Evolutionary conservation across 2,888 invertebrate species (phyloP).

Genomic region (Synergus japonicus): DNA sequence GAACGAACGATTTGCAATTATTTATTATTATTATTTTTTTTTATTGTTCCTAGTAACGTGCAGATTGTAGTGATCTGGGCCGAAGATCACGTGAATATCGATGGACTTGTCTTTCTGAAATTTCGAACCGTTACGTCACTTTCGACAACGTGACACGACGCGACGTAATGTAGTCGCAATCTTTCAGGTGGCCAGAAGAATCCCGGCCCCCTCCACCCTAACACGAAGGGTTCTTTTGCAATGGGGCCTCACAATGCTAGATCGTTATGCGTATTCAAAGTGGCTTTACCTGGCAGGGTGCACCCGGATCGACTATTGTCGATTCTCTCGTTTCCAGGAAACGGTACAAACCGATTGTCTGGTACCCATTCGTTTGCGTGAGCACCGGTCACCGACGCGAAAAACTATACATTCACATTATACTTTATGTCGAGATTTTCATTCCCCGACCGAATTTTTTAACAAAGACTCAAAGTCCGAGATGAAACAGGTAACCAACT

Average conservation of each 20-base stretch:
- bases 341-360: constrained; percentile 57
- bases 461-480: constrained; percentile 20
- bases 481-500: constrained; percentile 25
- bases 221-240: constrained; percentile 50
- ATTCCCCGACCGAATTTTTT: constrained; percentile 8
- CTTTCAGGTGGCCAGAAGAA: constrained; percentile 63
- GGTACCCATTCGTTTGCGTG: constrained; percentile 54
- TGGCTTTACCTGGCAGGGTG: constrained; percentile 72
- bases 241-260: constrained; percentile 68
- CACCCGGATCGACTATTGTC: constrained; percentile 68
- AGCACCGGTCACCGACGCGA: constrained; percentile 51
- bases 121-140: constrained; percentile 58
- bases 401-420: constrained; percentile 44
- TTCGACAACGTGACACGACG: constrained; percentile 14
- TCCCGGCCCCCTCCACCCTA: constrained; percentile 43
- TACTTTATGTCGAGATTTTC: constrained; percentile 10
- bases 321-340: constrained; percentile 67
- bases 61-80: not conserved
- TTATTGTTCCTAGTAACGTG: too few relatives aligned
- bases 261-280: constrained; percentile 76
- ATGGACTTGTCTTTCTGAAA: constrained; percentile 41
- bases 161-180: constrained; percentile 72
- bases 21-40: too few relatives aligned
- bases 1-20: too few relatives aligned
- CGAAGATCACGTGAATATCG: constrained; percentile 43